Percentiles rank a stretch among this genome's conserved stretches.
These are phyloP conservation scores for Patella ulyssiponensis DNA, from an alignment of 2,888 invertebrate genomes.

Conservation along the genomic window DNA sequence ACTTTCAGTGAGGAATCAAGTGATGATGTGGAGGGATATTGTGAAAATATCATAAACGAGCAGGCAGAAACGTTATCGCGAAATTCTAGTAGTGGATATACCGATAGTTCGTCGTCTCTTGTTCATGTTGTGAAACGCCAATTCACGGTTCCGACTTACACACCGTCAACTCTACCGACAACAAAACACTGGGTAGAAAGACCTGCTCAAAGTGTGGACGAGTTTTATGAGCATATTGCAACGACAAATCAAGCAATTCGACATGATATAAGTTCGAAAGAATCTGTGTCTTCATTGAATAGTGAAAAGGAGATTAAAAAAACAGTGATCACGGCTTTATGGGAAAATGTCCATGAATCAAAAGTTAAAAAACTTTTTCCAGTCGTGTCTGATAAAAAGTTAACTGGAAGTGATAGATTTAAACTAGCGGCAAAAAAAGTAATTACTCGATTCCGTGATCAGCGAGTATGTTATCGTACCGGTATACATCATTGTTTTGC, in stretches of 20 bases:
- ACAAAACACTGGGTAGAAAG: background rate
- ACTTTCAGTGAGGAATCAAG: background rate
- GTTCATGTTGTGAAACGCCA: background rate
- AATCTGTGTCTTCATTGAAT: background rate
- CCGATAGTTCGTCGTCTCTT: background rate
- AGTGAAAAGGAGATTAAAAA: conserved; percentile 5
- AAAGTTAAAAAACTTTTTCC: background rate
- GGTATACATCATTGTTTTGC: conserved; percentile 4
- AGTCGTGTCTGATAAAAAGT: background rate
- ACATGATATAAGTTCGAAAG: background rate
- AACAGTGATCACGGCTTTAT: background rate
- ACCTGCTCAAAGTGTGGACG: background rate
- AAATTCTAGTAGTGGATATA: conserved; percentile 5
- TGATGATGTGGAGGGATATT: background rate
- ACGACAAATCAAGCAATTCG: background rate
- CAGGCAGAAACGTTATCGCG: background rate
- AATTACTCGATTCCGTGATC: background rate
- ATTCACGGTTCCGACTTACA: conserved; percentile 1
- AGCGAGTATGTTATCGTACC: background rate
- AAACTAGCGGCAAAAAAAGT: background rate
- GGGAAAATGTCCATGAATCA: background rate
- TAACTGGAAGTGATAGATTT: background rate
- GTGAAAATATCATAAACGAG: conserved; percentile 1
- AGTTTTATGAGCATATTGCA: background rate
- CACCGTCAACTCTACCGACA: background rate